Evolutionary conservation across 2,888 invertebrate genomes (phyloP).

Genomic region (Tenthredo mesomela): DNA sequence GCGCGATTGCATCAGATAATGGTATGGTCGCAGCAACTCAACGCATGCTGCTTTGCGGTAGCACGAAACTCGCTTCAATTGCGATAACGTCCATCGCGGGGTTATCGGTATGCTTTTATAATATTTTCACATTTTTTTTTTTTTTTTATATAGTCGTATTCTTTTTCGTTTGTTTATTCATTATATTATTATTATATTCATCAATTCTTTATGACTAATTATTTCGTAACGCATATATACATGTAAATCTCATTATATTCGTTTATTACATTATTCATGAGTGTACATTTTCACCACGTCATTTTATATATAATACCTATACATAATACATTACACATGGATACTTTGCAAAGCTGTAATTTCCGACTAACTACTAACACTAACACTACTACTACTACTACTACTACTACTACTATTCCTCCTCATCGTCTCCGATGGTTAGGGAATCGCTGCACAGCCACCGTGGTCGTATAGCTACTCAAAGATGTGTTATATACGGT

Average conservation of each 20-base stretch:
- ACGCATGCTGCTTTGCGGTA: neutral
- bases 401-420: neutral
- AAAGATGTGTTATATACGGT: neutral
- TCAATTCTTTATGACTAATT: neutral
- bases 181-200: neutral
- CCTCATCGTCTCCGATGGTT: neutral
- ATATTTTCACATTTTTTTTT: no score
- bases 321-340: neutral
- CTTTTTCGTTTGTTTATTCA: neutral
- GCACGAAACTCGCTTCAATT: neutral
- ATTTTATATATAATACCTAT: neutral
- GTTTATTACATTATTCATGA: neutral
- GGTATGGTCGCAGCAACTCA: neutral
- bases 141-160: no score
- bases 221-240: neutral
- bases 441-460: neutral
- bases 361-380: neutral
- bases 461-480: neutral
- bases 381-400: neutral
- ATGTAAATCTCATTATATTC: neutral
- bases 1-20: conserved; percentile 15
- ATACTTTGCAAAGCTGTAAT: neutral
- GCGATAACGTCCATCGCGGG: conserved; percentile 4
- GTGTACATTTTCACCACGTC: neutral
- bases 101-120: neutral